Percentiles rank a stretch among this genome's conserved stretches.
Conservation (phyloP, 2,113 vertebrate species). For the Noctilio leporinus region DNA sequence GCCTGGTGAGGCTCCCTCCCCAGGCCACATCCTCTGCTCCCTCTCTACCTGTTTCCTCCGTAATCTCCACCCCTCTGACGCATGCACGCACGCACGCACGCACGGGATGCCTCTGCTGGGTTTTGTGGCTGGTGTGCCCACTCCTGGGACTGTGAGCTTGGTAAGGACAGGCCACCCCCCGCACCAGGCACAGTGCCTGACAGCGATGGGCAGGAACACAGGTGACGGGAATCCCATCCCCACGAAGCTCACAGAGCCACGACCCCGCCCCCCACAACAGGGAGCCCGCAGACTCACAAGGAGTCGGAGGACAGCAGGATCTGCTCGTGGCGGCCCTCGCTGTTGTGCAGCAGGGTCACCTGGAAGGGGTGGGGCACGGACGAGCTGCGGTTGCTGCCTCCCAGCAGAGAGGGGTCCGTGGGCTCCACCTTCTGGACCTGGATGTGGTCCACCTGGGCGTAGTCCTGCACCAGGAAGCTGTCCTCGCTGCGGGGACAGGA, state of each 20-base stretch:
- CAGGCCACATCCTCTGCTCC: accelerated
- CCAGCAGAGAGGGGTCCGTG: constrained; percentile 58
- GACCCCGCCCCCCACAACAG: accelerated
- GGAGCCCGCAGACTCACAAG: constrained; percentile 73
- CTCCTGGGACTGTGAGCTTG: accelerated
- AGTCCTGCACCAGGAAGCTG: constrained; percentile 88
- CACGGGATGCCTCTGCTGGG: accelerated
- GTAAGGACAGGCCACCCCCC: neutral
- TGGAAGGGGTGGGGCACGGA: constrained; percentile 75
- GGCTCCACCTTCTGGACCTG: constrained; percentile 80
- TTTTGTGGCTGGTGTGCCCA: no score
- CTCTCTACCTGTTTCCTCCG: neutral
- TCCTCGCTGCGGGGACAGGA: constrained; percentile 82
- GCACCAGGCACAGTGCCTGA: neutral
- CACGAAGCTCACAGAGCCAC: neutral
- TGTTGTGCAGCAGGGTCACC: constrained; percentile 87
- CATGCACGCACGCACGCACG: no score
- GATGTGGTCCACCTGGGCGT: constrained; percentile 86
- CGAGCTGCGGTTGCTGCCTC: constrained; percentile 32
- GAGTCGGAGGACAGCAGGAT: constrained; percentile 84
- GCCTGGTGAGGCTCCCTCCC: neutral
- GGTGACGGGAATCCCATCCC: neutral
- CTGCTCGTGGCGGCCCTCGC: constrained; percentile 84
- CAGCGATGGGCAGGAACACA: neutral
- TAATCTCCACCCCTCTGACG: accelerated